Conservation (phyloP, 1,140 invertebrate genomes). For the Argopecten irradians region DNA sequence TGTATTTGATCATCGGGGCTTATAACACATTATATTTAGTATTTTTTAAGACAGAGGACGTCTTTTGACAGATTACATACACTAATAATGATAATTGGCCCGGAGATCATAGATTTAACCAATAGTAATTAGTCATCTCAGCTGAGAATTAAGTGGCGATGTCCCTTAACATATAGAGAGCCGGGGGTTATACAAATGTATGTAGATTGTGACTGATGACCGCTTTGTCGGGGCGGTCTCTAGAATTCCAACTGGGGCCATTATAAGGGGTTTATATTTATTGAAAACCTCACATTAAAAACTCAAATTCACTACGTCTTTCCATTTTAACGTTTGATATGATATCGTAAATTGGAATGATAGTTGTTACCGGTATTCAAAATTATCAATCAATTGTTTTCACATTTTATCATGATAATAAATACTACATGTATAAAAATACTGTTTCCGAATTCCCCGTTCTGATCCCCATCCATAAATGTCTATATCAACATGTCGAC, state of each 20-base stretch:
- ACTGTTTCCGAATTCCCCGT: neutral
- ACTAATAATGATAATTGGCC: neutral
- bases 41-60: neutral
- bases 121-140: neutral
- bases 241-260: neutral
- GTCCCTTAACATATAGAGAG: neutral
- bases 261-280: too few species aligned
- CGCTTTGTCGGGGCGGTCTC: neutral
- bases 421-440: neutral
- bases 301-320: too few species aligned
- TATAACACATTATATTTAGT: neutral
- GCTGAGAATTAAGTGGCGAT: constrained; percentile 18
- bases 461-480: neutral
- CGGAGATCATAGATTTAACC: neutral
- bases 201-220: neutral
- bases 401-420: neutral
- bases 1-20: neutral
- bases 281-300: too few species aligned
- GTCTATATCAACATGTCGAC: neutral
- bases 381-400: neutral
- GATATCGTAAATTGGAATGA: too few species aligned
- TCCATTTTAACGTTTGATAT: too few species aligned
- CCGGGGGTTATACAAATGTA: neutral
- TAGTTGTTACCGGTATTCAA: neutral
- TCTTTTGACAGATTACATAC: constrained; percentile 10